These are phyloP conservation scores for Eurystomus gularis DNA, from an alignment of 2,113 vertebrate genomes.

Conservation along the genomic window DNA sequence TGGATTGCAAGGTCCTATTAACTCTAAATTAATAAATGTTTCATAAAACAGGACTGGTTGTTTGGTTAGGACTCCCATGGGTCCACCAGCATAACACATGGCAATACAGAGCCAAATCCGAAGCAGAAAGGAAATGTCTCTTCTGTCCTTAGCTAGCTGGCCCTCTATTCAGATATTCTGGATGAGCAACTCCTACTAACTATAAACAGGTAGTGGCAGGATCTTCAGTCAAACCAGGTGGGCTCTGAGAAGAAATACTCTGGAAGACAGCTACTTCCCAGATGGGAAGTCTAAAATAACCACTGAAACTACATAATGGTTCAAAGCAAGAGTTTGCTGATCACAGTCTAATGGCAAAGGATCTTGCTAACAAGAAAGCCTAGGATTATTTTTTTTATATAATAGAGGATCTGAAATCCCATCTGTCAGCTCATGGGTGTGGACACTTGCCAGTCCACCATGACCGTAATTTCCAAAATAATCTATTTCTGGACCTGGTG, in stretches of 20 bases:
- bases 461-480: neutral
- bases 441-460: neutral
- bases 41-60: neutral
- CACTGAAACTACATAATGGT: neutral
- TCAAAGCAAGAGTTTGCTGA: neutral
- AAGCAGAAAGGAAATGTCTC: neutral
- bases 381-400: neutral
- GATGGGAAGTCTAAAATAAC: neutral
- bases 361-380: neutral
- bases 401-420: neutral
- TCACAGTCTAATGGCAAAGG: neutral
- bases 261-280: neutral
- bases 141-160: neutral
- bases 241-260: neutral
- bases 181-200: neutral
- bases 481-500: neutral
- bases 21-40: neutral
- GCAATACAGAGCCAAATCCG: neutral
- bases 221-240: neutral
- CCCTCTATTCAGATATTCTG: neutral
- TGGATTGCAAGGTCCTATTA: accelerated
- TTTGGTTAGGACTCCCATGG: neutral
- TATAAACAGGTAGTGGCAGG: neutral
- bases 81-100: neutral
- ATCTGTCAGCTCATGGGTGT: neutral